Base-by-base conservation (phyloP, 2,113 vertebrate genomes). In the Protobothrops mucrosquamatus region DNA sequence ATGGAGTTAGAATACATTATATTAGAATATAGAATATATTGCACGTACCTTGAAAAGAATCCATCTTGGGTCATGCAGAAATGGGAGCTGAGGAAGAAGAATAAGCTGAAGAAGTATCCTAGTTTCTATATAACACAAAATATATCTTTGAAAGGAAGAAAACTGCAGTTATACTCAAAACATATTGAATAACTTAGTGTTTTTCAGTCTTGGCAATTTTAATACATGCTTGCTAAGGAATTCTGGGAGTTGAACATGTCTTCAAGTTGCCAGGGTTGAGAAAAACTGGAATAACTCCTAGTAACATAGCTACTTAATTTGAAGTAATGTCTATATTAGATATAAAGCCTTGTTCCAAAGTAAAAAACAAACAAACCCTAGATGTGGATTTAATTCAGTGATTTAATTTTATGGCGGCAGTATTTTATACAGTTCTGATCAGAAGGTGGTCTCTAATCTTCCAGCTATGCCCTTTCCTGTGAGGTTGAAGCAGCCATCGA, bases 401-500 rank as follows among this genome's bases (percentile, higher is more conserved):
- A 39, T 52, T 85, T 34, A 22, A 85, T 52, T 86, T 26, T 48
- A 59, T 22, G 46, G 46, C 61, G 20, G 89, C 6, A 4, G 12
- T 14, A 34, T 15, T 91, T 39, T n/a, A 14, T 93, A 91, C 57
- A 86, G 90, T 90, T 26, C 26, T 85, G 69, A 87, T 90, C 91
- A 89, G 1, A 0, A 12, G 0, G 15, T 11, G 74, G 1, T 85
- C 24, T 96, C 93, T 97, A n/a, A 54, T 94, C 89, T 93, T 96
- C 89, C 97, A 99, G 99, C 95, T 99, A 98, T 23, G 96, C 95
- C 86, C 96, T 99, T 92, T 99, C 99, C 0, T 98, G 98, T 91
- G 98, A 99, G 96, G 96, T 98, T 0, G 99, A 99, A 97, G 97
- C 98, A 2, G 94, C 98, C 0, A 97, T 98, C 0, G 98, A 99